Conservation (phyloP, 1,140 invertebrate species). For the Anagrus nilaparvatae region DNA sequence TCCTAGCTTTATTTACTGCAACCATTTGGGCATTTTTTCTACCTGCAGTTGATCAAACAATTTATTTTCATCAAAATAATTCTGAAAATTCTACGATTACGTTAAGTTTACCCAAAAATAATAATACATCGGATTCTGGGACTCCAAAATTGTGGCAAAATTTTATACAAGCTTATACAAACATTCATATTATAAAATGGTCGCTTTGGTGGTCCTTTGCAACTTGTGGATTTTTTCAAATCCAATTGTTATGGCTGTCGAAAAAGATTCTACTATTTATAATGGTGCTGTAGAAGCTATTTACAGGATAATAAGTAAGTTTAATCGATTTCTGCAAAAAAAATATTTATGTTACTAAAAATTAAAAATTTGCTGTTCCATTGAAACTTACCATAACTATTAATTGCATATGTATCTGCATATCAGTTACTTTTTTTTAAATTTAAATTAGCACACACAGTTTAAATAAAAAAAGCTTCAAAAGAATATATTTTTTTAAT, state of each 20-base stretch:
- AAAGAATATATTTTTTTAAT: conserved; percentile 6
- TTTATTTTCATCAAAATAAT: conserved; percentile 75
- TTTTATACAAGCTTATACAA: conserved; percentile 59
- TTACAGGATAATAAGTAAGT: conserved; percentile 57
- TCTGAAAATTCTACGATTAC: conserved; percentile 5
- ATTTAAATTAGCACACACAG: too few species aligned
- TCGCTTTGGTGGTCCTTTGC: conserved; percentile 75
- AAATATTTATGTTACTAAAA: conserved; percentile 7
- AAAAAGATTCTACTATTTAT: conserved; percentile 41
- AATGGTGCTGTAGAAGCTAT: conserved; percentile 72
- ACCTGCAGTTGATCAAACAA: conserved; percentile 62
- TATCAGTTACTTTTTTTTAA: too few species aligned
- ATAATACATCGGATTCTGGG: conserved; percentile 8
- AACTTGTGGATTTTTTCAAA: conserved; percentile 71
- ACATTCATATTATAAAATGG: conserved; percentile 69
- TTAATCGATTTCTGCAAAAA: conserved; percentile 4
- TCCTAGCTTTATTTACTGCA: conserved; percentile 57
- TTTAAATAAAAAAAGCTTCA: background rate
- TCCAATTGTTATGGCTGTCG: conserved; percentile 78
- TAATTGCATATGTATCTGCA: too few species aligned
- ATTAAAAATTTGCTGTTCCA: too few species aligned
- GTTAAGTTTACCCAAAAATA: conserved; percentile 13
- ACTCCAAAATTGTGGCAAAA: conserved; percentile 67
- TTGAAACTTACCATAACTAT: too few species aligned
- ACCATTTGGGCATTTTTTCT: conserved; percentile 66